Evolutionary conservation across 2,888 invertebrate genomes (phyloP).

Genomic region (Phortica magna): DNA sequence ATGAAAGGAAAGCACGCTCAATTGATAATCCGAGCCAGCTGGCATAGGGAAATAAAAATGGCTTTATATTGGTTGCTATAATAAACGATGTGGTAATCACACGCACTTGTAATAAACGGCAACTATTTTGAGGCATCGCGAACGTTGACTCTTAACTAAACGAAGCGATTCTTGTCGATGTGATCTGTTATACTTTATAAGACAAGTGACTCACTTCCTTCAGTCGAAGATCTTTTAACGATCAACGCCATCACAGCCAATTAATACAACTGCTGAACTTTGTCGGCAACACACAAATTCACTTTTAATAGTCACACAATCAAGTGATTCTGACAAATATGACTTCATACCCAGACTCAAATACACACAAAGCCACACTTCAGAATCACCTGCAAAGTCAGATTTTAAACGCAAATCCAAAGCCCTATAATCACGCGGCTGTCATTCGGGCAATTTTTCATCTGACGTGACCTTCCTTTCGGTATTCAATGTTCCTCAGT

Average conservation of each 20-base stretch:
- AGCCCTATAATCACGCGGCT: background rate
- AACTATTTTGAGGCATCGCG: too few species aligned
- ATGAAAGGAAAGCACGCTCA: background rate
- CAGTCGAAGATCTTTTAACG: too few species aligned
- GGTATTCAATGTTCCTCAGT: slow-evolving; percentile 34
- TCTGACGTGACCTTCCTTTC: slow-evolving; percentile 4
- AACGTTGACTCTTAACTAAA: too few species aligned
- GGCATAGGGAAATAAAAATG: too few species aligned
- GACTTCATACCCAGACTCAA: background rate
- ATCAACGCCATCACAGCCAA: background rate
- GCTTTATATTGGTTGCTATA: too few species aligned
- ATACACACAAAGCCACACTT: background rate
- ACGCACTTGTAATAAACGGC: too few species aligned
- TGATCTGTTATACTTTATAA: too few species aligned
- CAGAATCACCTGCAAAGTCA: slow-evolving; percentile 4
- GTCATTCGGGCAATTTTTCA: slow-evolving; percentile 40
- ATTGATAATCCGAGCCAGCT: background rate
- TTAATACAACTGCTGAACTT: background rate
- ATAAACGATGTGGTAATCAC: too few species aligned
- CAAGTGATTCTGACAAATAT: slow-evolving; percentile 23
- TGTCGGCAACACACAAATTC: too few species aligned
- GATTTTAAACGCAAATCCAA: slow-evolving; percentile 22
- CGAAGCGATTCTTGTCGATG: too few species aligned
- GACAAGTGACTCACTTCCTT: too few species aligned
- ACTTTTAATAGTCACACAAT: background rate